Percentiles rank a stretch among this genome's conserved stretches.
Evolutionary conservation across 2,797 vertebrate genomes (phyloP).

Genomic region (Rhabdophis nuchalis): DNA sequence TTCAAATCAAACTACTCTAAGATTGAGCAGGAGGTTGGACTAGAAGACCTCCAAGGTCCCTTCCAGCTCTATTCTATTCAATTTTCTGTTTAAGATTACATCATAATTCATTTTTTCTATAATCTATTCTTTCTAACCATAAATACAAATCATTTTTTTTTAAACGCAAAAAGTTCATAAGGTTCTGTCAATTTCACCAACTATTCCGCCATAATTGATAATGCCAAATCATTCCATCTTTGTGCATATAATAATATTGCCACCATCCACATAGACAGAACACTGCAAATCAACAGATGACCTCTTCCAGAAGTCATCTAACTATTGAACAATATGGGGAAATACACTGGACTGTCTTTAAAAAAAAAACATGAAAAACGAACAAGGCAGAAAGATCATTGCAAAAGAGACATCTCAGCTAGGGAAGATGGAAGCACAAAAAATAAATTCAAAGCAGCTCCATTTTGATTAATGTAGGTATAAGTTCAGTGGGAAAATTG

Average conservation of each 20-base stretch:
- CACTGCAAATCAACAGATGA: not conserved
- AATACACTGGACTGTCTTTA: not conserved
- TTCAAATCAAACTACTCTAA: not conserved
- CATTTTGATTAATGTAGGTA: not conserved
- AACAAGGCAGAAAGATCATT: not conserved
- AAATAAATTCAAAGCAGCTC: not conserved
- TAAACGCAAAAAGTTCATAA: not conserved
- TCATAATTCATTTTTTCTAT: not conserved
- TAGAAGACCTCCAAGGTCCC: no score
- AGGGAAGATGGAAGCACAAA: not conserved
- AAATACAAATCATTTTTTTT: not conserved
- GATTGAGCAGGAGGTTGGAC: no score
- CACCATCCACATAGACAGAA: not conserved
- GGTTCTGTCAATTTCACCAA: not conserved
- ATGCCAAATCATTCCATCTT: not conserved
- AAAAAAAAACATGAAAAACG: not conserved
- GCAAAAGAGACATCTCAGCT: not conserved
- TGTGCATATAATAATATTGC: not conserved
- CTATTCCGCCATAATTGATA: not conserved
- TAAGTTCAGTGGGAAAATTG: not conserved
- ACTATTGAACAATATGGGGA: not conserved
- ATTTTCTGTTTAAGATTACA: not conserved
- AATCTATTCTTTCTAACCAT: not conserved
- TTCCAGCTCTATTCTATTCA: no score
- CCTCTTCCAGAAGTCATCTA: not conserved